phyloP scores from a whole-genome alignment of 1,140 invertebrate species.

The Meteorus sp. region DNA sequence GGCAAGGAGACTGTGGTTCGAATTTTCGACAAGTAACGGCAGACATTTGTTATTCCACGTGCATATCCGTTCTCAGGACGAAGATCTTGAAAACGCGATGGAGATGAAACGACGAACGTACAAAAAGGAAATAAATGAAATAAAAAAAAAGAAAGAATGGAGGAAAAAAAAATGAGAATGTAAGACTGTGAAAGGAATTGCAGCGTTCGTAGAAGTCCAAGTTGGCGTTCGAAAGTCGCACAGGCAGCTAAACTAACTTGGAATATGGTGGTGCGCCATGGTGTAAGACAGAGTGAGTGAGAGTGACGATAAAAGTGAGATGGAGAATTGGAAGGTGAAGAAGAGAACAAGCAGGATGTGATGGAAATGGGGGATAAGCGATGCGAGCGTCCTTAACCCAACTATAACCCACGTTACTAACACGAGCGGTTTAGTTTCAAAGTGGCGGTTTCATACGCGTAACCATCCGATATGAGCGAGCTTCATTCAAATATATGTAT shows the following conservation, averaged over 20 bases:
- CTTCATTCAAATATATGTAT: background rate
- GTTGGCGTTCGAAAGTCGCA: background rate
- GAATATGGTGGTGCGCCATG: background rate
- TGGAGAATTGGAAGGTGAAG: constrained; percentile 20
- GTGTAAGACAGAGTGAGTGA: too few species aligned
- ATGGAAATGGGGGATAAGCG: constrained; percentile 4
- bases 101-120: background rate
- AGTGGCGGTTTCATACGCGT: constrained; percentile 43
- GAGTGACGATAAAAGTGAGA: background rate
- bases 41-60: constrained; percentile 39
- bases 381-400: constrained; percentile 22
- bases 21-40: background rate
- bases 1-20: too few species aligned
- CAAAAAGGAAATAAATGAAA: background rate
- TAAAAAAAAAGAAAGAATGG: too few species aligned
- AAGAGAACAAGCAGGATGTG: background rate
- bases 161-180: background rate
- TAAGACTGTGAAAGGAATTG: background rate
- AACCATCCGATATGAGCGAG: constrained; percentile 34
- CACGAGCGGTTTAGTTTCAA: constrained; percentile 39
- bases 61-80: constrained; percentile 25
- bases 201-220: background rate
- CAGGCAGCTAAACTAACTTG: constrained; percentile 34
- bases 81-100: constrained; percentile 20
- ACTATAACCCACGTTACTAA: constrained; percentile 19